Percentiles rank a stretch among this genome's conserved stretches.
These are phyloP conservation scores for Parasteatoda lunata DNA, from an alignment of 2,888 invertebrate species.

Conservation along the genomic window DNA sequence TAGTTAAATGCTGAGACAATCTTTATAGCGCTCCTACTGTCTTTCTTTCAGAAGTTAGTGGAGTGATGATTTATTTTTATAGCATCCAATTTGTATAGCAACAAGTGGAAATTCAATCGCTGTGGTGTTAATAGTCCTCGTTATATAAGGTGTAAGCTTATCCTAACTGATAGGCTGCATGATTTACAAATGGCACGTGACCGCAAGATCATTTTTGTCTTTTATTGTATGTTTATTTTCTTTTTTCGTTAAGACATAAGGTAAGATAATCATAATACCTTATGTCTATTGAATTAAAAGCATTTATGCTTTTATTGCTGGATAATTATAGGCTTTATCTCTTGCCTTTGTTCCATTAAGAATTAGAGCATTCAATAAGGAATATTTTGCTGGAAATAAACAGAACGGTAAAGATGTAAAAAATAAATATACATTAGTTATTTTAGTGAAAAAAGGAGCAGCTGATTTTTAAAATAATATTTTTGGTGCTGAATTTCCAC, in stretches of 20 bases:
- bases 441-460: too few species aligned
- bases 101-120: constrained; percentile 66
- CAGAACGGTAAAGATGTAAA: too few species aligned
- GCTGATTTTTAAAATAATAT: too few species aligned
- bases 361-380: too few species aligned
- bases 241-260: not conserved
- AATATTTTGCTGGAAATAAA: too few species aligned
- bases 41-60: constrained; percentile 17
- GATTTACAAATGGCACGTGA: constrained; percentile 64
- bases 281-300: too few species aligned
- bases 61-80: constrained; percentile 63
- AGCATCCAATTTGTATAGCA: constrained; percentile 65
- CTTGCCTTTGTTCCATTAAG: too few species aligned
- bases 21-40: not conserved
- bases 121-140: constrained; percentile 56
- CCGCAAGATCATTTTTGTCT: not conserved
- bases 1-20: constrained; percentile 13
- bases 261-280: too few species aligned
- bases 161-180: constrained; percentile 43
- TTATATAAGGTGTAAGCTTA: constrained; percentile 52
- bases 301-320: too few species aligned
- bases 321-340: too few species aligned
- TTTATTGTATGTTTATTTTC: constrained; percentile 1
- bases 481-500: too few species aligned
- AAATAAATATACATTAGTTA: too few species aligned